phyloP scores from a whole-genome alignment of 2,888 invertebrate genomes.

The Apotomis turbidana region DNA sequence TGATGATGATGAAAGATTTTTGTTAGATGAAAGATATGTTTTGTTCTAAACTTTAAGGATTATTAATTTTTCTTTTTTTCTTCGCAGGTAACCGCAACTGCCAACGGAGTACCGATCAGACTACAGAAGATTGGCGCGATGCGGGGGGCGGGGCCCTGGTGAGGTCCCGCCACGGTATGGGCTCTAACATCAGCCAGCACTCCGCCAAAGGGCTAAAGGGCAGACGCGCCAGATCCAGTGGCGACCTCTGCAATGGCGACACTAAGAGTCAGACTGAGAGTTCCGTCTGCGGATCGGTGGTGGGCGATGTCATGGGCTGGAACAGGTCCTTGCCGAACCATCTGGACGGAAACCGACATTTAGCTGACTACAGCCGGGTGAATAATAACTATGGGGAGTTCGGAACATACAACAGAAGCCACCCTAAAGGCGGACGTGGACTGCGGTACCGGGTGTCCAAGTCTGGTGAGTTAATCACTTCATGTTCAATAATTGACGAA shows the following conservation, averaged over 20 bases:
- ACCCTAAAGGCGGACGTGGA: conserved; percentile 76
- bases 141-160: conserved; percentile 75
- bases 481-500: conserved; percentile 24
- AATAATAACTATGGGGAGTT: conserved; percentile 83
- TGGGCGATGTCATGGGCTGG: conserved; percentile 81
- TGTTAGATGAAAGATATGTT: neutral
- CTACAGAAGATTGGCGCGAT: conserved; percentile 41
- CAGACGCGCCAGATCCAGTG: conserved; percentile 88
- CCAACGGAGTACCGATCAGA: conserved; percentile 29
- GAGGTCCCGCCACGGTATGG: conserved; percentile 86
- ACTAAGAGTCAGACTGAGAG: conserved; percentile 78
- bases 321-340: conserved; percentile 87
- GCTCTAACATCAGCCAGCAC: conserved; percentile 91
- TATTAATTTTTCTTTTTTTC: neutral
- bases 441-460: conserved; percentile 77
- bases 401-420: conserved; percentile 73
- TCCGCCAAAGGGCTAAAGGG: conserved; percentile 89
- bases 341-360: conserved; percentile 85
- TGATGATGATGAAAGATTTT: neutral
- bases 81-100: conserved; percentile 30
- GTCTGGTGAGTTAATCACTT: conserved; percentile 67
- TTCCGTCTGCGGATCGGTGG: conserved; percentile 80
- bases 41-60: neutral
- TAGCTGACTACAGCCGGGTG: conserved; percentile 81
- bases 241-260: conserved; percentile 88